Evolutionary conservation across 2,797 vertebrate genomes (phyloP).

Genomic region (Ceyx erithaca): DNA sequence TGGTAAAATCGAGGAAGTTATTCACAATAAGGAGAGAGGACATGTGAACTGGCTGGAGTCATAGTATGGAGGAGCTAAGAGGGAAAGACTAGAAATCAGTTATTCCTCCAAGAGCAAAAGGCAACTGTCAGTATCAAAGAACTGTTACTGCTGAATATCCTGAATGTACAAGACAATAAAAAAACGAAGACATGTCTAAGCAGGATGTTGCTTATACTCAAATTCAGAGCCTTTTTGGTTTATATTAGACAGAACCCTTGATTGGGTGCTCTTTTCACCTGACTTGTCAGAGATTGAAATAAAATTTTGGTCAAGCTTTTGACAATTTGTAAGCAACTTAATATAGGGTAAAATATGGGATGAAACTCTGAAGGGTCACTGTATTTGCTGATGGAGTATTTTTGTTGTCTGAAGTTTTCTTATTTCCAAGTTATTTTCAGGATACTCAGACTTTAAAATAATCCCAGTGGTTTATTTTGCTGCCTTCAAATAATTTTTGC

Average conservation of each 20-base stretch:
- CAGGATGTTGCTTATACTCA: not conserved
- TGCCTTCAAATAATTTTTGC: not conserved
- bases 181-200: not conserved
- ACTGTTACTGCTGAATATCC: not conserved
- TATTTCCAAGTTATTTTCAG: not conserved
- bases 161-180: not conserved
- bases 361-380: not conserved
- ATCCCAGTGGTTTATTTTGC: not conserved
- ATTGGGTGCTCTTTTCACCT: not conserved
- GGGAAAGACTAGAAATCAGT: not conserved
- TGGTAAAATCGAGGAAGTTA: not conserved
- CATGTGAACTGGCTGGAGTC: not conserved
- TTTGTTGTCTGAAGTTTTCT: not conserved
- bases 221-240: not conserved
- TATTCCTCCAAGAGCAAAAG: not conserved
- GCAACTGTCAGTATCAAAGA: not conserved
- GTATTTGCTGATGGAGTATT: not conserved
- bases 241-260: not conserved
- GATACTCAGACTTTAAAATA: not conserved
- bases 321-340: not conserved
- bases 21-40: not conserved
- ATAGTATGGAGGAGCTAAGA: not conserved
- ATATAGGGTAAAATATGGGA: not conserved
- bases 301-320: not conserved
- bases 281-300: not conserved